Base-by-base conservation (phyloP, 2,888 invertebrate species). In the Protula sp. region DNA sequence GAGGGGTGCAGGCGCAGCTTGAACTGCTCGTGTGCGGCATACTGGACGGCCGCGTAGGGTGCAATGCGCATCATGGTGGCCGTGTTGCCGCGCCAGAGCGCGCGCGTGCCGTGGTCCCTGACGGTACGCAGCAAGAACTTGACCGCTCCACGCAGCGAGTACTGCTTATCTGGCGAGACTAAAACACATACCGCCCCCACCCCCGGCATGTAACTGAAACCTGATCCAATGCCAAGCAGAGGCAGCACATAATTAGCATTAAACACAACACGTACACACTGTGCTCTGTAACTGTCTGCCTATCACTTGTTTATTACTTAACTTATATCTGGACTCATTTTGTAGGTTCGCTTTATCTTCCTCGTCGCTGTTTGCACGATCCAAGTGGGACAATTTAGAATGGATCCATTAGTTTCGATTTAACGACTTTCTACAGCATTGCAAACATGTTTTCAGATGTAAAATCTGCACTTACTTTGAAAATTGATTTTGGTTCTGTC, bases 401-500 rank as follows among this genome's bases (percentile, higher is more conserved):
- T n/a, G n/a, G n/a, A n/a, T n/a, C n/a, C n/a, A n/a, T n/a, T n/a
- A n/a, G n/a, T n/a, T n/a, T n/a, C n/a, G n/a, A n/a, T n/a, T n/a
- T n/a, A n/a, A n/a, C n/a, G n/a, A n/a, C n/a, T n/a, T n/a, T n/a
- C n/a, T n/a, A n/a, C n/a, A n/a, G n/a, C n/a, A n/a, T n/a, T n/a
- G n/a, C n/a, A n/a, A n/a, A n/a, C n/a, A n/a, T n/a, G n/a, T n/a
- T n/a, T n/a, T n/a, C n/a, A n/a, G n/a, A n/a, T n/a, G n/a, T n/a
- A 14, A 29, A 5, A 53, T 27, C 3, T 28, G 2, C 22, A 67
- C 73, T 70, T 68, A 80, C 80, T 86, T 77, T 99, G 98, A 81
- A 99, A 99, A 84, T 94, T 94, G 70, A 99, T 99, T 86, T 99
- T 99, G 66, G 97, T 92, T 64, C 99, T 85, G 83, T 99, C 99